Conservation (phyloP, 2,888 invertebrate species). For the Zhuqinia jingwanae region DNA sequence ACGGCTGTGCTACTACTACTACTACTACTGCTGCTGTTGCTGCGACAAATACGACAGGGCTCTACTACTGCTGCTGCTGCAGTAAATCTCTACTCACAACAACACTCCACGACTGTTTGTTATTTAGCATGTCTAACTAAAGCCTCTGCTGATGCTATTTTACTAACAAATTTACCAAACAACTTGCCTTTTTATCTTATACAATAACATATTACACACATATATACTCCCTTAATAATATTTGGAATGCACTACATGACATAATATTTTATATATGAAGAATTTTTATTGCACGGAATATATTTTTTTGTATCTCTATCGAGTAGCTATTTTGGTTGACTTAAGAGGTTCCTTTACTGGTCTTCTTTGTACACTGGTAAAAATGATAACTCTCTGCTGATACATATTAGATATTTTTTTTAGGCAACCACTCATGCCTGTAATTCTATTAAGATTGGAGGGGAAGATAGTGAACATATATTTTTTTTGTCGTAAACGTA, state of each 20-base stretch:
- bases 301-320: constrained; percentile 27
- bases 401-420: not conserved
- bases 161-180: constrained; percentile 5
- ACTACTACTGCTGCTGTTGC: not conserved
- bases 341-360: constrained; percentile 18
- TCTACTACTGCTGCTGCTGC: not conserved
- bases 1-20: not conserved
- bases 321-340: constrained; percentile 37
- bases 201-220: no score
- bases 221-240: no score
- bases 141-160: constrained; percentile 1
- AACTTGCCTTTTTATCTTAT: constrained; percentile 26
- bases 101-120: not conserved
- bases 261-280: constrained; percentile 24
- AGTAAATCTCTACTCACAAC: constrained; percentile 27
- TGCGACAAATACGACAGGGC: constrained; percentile 25
- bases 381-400: constrained; percentile 10
- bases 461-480: constrained; percentile 45
- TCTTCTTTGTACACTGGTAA: not conserved
- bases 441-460: constrained; percentile 65
- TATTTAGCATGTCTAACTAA: constrained; percentile 19
- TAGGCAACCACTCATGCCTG: constrained; percentile 48
- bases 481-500: constrained; percentile 57
- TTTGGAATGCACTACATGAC: constrained; percentile 47
- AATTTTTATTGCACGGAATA: constrained; percentile 43